Percentiles rank a stretch among this genome's conserved stretches.
These are phyloP conservation scores for Stegodyphus mimosarum DNA, from an alignment of 1,140 invertebrate species.

Conservation along the genomic window DNA sequence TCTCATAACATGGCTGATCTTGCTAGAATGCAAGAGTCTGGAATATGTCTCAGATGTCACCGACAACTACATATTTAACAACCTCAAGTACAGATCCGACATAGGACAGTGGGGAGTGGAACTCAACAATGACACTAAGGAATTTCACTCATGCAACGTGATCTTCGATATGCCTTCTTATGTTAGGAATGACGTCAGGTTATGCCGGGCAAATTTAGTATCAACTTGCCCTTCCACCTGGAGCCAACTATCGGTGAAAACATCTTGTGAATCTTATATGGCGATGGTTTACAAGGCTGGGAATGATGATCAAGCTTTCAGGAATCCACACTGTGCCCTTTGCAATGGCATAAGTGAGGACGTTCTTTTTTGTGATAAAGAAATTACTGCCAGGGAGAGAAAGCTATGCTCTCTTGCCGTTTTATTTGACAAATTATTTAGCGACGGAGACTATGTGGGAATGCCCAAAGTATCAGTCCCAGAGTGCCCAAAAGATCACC, in stretches of 20 bases:
- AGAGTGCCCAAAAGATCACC: conserved; percentile 60
- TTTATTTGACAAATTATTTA: conserved; percentile 39
- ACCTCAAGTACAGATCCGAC: too few species aligned
- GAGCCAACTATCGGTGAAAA: neutral
- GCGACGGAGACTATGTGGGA: conserved; percentile 34
- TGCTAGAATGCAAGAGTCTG: neutral
- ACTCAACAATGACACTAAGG: neutral
- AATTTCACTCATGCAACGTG: neutral
- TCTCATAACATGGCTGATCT: neutral
- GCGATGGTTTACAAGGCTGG: conserved; percentile 1
- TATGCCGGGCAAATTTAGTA: neutral
- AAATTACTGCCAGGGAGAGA: neutral
- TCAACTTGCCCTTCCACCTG: neutral
- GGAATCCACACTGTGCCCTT: neutral
- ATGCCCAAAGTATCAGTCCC: neutral
- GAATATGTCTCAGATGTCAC: too few species aligned
- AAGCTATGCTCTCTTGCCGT: conserved; percentile 33
- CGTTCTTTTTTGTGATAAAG: neutral
- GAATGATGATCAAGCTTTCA: neutral
- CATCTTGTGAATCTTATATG: neutral
- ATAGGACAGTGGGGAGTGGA: too few species aligned
- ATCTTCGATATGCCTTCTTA: neutral
- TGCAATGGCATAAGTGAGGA: neutral
- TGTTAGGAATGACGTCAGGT: neutral
- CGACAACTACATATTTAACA: too few species aligned